A percentile compares a stretch with the other conserved stretches of the same genome.
phyloP scores from a whole-genome alignment of 2,797 vertebrate species.

The Danio choprae region DNA sequence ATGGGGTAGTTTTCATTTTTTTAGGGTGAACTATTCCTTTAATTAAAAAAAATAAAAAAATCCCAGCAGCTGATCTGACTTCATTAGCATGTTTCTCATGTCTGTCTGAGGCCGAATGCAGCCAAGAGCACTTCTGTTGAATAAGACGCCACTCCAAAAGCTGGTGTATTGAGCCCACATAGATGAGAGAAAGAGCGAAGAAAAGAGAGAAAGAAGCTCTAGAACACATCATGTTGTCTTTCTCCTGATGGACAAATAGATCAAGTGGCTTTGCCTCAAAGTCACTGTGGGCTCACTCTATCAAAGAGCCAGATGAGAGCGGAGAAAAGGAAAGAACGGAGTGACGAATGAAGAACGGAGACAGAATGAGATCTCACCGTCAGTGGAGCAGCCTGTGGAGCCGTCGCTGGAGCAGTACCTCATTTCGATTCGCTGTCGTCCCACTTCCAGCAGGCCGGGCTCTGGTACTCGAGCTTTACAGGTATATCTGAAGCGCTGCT shows the following conservation, averaged over 20 bases:
- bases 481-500: slow-evolving; percentile 95
- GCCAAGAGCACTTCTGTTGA: slow-evolving; percentile 28
- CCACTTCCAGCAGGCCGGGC: slow-evolving; percentile 89
- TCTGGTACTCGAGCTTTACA: slow-evolving; percentile 94
- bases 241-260: slow-evolving; percentile 51
- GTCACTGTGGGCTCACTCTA: slow-evolving; percentile 49
- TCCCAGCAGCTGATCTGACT: slow-evolving; percentile 66
- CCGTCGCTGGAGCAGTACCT: slow-evolving; percentile 96
- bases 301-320: slow-evolving; percentile 39
- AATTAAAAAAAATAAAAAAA: slow-evolving; percentile 45
- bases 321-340: slow-evolving; percentile 54
- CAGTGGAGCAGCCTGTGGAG: slow-evolving; percentile 92
- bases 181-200: slow-evolving; percentile 15
- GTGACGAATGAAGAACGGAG: slow-evolving; percentile 44
- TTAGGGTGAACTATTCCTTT: too few relatives aligned
- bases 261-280: slow-evolving; percentile 59
- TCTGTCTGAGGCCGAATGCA: neutral
- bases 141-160: slow-evolving; percentile 13
- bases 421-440: slow-evolving; percentile 96
- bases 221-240: slow-evolving; percentile 52
- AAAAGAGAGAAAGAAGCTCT: slow-evolving; percentile 6
- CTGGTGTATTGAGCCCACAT: slow-evolving; percentile 16
- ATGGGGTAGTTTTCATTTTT: too few relatives aligned
- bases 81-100: slow-evolving; percentile 66
- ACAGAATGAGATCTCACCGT: slow-evolving; percentile 81